These are phyloP conservation scores for Bathynomus jamesi DNA, from an alignment of 1,140 invertebrate species.

Conservation along the genomic window DNA sequence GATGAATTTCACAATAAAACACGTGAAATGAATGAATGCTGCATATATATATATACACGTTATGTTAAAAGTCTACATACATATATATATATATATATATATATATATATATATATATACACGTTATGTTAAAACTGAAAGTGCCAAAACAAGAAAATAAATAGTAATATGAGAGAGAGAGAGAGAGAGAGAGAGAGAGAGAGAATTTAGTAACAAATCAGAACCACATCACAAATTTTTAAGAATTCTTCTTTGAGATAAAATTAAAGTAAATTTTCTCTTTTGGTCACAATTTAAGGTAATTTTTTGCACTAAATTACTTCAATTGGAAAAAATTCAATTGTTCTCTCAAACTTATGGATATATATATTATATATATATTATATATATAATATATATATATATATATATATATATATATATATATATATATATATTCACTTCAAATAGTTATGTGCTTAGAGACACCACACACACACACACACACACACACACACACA, in stretches of 20 bases:
- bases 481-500: slow-evolving; percentile 1
- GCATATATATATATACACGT: not conserved
- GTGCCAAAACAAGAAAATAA: no score
- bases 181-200: no score
- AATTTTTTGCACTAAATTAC: no score
- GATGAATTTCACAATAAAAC: not conserved
- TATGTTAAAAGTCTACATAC: not conserved
- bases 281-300: no score
- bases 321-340: no score
- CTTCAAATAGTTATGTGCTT: no score
- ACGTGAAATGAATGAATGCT: not conserved
- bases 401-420: slow-evolving; percentile 14
- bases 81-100: slow-evolving; percentile 16
- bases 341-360: no score
- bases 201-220: no score
- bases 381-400: not conserved
- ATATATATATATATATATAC: slow-evolving; percentile 8
- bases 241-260: no score
- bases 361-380: not conserved
- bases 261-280: no score
- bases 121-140: not conserved
- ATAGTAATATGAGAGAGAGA: no score
- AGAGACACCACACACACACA: not conserved
- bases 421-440: slow-evolving; percentile 7
- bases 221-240: no score